A percentile compares a stretch with the other conserved stretches of the same genome.
Conservation (phyloP, 2,797 vertebrate genomes). For the Onychomys arenicola region DNA sequence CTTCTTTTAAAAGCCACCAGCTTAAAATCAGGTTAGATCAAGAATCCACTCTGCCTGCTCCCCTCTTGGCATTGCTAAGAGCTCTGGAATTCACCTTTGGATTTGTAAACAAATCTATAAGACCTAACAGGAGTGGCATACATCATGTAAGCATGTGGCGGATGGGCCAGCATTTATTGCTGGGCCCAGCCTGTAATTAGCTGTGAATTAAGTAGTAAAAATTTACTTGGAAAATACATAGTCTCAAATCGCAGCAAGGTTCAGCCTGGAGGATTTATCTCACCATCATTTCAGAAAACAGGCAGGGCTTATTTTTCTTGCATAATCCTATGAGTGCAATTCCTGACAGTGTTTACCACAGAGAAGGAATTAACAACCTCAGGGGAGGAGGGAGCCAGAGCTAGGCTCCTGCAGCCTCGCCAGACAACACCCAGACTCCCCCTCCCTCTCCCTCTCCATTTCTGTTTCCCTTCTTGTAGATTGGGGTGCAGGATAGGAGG, state of each 20-base stretch:
- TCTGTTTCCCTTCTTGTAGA: background rate
- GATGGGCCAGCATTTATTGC: background rate
- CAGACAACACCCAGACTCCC: background rate
- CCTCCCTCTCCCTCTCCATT: background rate
- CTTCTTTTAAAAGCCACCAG: background rate
- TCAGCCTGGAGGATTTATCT: constrained; percentile 29
- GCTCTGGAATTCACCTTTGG: background rate
- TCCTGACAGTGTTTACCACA: constrained; percentile 70
- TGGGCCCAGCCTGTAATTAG: constrained; percentile 7
- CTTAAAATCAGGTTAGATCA: background rate
- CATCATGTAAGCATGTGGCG: background rate
- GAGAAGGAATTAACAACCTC: constrained; percentile 66
- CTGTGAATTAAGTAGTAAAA: constrained; percentile 17
- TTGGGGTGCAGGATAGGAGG: background rate
- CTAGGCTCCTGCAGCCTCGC: background rate
- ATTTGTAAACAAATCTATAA: background rate
- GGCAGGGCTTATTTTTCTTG: constrained; percentile 66
- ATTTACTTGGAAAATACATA: constrained; percentile 53
- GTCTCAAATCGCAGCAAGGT: constrained; percentile 40
- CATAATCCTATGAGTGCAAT: constrained; percentile 64
- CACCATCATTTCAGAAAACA: constrained; percentile 64
- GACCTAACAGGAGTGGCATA: background rate
- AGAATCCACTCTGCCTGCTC: background rate
- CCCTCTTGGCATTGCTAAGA: background rate
- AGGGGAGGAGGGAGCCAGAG: constrained; percentile 19